Conservation (phyloP, 64 coral and sea anemone species). For the Montipora foliosa region DNA sequence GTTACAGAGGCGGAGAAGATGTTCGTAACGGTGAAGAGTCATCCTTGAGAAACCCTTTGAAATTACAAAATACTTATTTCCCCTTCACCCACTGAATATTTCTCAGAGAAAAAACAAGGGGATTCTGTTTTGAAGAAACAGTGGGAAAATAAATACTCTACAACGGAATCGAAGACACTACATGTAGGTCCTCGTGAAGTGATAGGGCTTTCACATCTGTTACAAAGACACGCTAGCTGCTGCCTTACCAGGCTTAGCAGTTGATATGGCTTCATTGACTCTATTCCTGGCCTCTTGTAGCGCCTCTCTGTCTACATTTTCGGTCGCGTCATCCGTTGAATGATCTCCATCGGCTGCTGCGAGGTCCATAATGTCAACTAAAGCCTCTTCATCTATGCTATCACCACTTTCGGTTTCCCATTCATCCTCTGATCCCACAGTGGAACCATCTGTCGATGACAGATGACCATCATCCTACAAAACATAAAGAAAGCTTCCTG, state of each 20-base stretch:
- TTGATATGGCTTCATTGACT: slow-evolving; percentile 71
- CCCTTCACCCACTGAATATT: too few relatives aligned
- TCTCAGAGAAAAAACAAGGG: too few relatives aligned
- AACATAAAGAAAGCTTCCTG: too few relatives aligned
- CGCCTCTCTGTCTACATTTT: slow-evolving; percentile 60
- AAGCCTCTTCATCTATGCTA: slow-evolving; percentile 64
- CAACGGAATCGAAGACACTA: too few relatives aligned
- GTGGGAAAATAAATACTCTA: too few relatives aligned
- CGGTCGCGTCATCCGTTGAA: slow-evolving; percentile 16
- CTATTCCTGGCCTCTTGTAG: slow-evolving; percentile 49
- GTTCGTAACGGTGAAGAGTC: too few relatives aligned
- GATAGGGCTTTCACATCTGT: not conserved
- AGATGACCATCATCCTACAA: slow-evolving; percentile 76
- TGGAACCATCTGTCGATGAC: slow-evolving; percentile 10
- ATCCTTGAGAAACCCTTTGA: too few relatives aligned
- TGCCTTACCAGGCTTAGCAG: slow-evolving; percentile 63
- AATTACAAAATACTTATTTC: too few relatives aligned
- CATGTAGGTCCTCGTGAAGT: not conserved
- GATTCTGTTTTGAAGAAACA: too few relatives aligned
- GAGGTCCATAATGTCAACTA: slow-evolving; percentile 36
- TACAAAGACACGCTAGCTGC: not conserved
- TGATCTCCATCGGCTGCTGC: not conserved
- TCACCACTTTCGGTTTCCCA: slow-evolving; percentile 95
- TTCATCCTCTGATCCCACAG: slow-evolving; percentile 72
- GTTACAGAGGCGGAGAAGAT: too few relatives aligned